Conservation (phyloP, 2,888 invertebrate genomes). For the Laspeyria flexula region DNA sequence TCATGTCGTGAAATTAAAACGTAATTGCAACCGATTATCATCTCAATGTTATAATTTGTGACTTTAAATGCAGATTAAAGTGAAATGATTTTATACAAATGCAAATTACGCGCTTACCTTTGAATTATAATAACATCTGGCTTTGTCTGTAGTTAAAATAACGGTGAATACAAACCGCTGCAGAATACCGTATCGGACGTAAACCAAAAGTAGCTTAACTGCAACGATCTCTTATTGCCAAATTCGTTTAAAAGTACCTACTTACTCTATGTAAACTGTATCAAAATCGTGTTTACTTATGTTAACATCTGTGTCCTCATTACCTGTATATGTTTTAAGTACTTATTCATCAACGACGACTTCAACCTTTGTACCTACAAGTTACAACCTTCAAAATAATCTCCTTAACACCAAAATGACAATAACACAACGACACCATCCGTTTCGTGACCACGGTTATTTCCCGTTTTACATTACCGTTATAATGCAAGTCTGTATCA, state of each 20-base stretch:
- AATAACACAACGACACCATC: constrained; percentile 65
- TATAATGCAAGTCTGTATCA: constrained; percentile 60
- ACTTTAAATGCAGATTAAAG: constrained; percentile 21
- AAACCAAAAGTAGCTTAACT: constrained; percentile 67
- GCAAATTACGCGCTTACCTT: constrained; percentile 36
- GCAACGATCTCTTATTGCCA: constrained; percentile 51
- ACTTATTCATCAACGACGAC: constrained; percentile 38
- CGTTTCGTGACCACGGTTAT: constrained; percentile 64
- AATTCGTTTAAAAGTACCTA: constrained; percentile 37
- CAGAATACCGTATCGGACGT: constrained; percentile 75
- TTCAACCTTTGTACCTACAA: too few species aligned
- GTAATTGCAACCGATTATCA: too few species aligned
- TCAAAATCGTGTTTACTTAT: constrained; percentile 29
- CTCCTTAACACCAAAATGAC: constrained; percentile 57
- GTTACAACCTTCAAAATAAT: constrained; percentile 50
- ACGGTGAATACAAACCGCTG: constrained; percentile 75
- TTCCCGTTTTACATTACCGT: constrained; percentile 68
- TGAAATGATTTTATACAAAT: constrained; percentile 19
- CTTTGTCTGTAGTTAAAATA: constrained; percentile 67
- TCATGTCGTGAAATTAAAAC: constrained; percentile 19
- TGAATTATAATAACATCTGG: constrained; percentile 49
- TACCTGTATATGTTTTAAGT: constrained; percentile 38
- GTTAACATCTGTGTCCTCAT: constrained; percentile 54
- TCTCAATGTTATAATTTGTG: constrained; percentile 1
- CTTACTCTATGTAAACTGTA: constrained; percentile 9